Evolutionary conservation across 2,113 vertebrate species (phyloP), one percentile per base, ranked within the genome.

Genomic region (Theropithecus gelada): DNA sequence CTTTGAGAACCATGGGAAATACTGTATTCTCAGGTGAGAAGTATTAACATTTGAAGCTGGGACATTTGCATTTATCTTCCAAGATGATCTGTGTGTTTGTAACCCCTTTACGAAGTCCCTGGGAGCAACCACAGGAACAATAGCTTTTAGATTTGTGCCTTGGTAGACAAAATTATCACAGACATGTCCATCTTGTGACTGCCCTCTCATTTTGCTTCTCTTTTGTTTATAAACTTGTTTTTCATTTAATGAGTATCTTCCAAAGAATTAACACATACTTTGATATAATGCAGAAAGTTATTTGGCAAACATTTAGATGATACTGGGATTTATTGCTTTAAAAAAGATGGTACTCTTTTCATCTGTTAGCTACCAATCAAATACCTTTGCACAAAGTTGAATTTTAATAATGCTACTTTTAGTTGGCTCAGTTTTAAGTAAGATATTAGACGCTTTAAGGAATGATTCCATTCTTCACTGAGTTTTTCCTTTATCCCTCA

Each of bases 221-320:
- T 35, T 35, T 92, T 96, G 17, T 79, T 83, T 94, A 88, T 73
- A 40, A 57, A 73, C 52, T 68, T 38, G 22, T 90, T 14, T 75
- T 91, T 95, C 16, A 23, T 90, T 96, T 94, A 93, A 70, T 90
- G 50, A 76, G 14, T 43, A n/a, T 78, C 17, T 93, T 27, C 82
- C 48, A 75, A 82, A 27, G 30, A 85, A 86, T 73, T 91, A 73
- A 40, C 82, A 48, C 66, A 45, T 86, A 35, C 1, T 70, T 68
- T 52, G n/a, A n/a, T 90, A 20, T 57, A 57, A 64, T 72, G 79
- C 55, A 80, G 30, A 94, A 90, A 78, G 81, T 90, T 72, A 16
- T 55, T 95, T 18, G 23, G 57, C 50, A 85, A 35, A 82, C 23
- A 80, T 48, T 82, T 73, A 82, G 25, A 45, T 81, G 81, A 30